These are phyloP conservation scores for Trichonephila clavipes DNA, from an alignment of 1,140 invertebrate genomes.

Conservation along the genomic window DNA sequence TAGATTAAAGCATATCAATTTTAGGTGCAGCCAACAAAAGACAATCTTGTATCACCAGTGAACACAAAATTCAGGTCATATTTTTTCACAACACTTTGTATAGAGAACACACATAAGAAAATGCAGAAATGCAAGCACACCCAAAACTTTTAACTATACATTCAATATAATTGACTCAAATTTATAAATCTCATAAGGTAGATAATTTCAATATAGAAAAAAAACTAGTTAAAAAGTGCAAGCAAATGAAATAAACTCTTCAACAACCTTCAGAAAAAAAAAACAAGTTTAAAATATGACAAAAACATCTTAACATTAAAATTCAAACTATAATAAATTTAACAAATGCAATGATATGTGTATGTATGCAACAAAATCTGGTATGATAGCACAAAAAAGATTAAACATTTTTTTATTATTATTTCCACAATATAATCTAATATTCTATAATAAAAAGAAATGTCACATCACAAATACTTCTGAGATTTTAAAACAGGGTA, in stretches of 20 bases:
- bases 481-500: neutral
- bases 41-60: neutral
- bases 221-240: constrained; percentile 25
- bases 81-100: constrained; percentile 2
- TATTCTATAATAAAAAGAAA: neutral
- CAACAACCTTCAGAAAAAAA: neutral
- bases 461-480: neutral
- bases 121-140: neutral
- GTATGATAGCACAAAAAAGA: constrained; percentile 20
- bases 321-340: constrained; percentile 54
- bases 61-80: neutral
- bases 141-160: neutral
- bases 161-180: neutral
- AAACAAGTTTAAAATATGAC: constrained; percentile 66
- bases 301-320: constrained; percentile 46
- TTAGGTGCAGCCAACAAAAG: neutral
- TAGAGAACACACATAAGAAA: neutral
- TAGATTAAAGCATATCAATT: neutral
- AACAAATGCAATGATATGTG: constrained; percentile 68
- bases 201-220: neutral
- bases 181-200: constrained; percentile 20
- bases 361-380: constrained; percentile 58
- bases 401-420: neutral
- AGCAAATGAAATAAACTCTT: constrained; percentile 42
- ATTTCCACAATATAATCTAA: neutral